A percentile compares a stretch with the other conserved stretches of the same genome.
phyloP scores from a whole-genome alignment of 23 tunicate genomes.

The Phallusia fumigata region DNA sequence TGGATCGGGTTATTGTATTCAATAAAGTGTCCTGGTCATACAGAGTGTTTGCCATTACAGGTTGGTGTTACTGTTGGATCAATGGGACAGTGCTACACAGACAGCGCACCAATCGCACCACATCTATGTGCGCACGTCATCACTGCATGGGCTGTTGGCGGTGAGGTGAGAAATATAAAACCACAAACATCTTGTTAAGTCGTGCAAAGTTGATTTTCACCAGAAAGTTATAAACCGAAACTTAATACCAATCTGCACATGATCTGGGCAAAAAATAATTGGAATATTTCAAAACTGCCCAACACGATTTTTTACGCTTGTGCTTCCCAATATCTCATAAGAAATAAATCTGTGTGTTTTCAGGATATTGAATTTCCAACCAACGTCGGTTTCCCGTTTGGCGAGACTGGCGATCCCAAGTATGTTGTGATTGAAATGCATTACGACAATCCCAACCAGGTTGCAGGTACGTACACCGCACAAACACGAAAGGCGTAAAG shows the following conservation, averaged over 20 bases:
- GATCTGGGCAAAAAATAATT: too few relatives aligned
- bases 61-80: neutral
- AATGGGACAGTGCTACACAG: constrained; percentile 17
- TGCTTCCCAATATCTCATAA: neutral
- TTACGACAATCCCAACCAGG: constrained; percentile 9
- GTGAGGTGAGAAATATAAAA: constrained; percentile 20
- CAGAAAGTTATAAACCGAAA: too few relatives aligned
- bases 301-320: neutral
- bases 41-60: neutral
- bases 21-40: too few relatives aligned
- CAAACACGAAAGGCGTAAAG: neutral
- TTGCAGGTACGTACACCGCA: neutral
- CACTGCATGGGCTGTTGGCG: constrained; percentile 47
- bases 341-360: neutral
- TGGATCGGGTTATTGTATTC: too few relatives aligned
- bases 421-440: constrained; percentile 23
- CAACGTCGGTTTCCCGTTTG: constrained; percentile 24
- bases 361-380: constrained; percentile 18
- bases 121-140: neutral
- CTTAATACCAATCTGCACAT: too few relatives aligned
- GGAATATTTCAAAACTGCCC: too few relatives aligned
- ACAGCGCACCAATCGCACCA: constrained; percentile 22
- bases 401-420: constrained; percentile 11
- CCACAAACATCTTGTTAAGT: too few relatives aligned
- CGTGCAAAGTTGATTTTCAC: too few relatives aligned